A percentile compares a stretch with the other conserved stretches of the same genome.
These are phyloP conservation scores for Nematolebias whitei DNA, from an alignment of 2,113 vertebrate species.

Conservation along the genomic window DNA sequence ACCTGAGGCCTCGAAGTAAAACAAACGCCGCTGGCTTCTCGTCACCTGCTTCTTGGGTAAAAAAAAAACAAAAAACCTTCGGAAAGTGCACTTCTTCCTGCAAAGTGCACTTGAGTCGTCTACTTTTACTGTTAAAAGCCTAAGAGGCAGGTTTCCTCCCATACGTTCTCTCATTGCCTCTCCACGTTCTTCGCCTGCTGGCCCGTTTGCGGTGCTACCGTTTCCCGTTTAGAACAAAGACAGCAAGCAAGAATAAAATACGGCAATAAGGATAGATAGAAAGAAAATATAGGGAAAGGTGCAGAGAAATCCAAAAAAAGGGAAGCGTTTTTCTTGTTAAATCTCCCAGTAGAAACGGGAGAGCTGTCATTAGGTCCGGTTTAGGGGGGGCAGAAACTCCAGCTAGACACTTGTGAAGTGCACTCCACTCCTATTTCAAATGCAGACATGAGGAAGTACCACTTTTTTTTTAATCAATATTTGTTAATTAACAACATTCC, in stretches of 20 bases:
- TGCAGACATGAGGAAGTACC: slow-evolving; percentile 76
- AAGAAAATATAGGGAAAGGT: slow-evolving; percentile 26
- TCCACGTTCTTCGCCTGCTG: slow-evolving; percentile 29
- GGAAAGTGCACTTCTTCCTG: slow-evolving; percentile 65
- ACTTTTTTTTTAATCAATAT: slow-evolving; percentile 74
- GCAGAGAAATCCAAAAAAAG: slow-evolving; percentile 42
- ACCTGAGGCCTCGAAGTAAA: slow-evolving; percentile 73
- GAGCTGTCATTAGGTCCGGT: slow-evolving; percentile 71
- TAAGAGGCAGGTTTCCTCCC: slow-evolving; percentile 38
- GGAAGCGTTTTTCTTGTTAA: slow-evolving; percentile 72
- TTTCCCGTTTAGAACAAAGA: slow-evolving; percentile 45
- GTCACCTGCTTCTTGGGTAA: slow-evolving; percentile 27
- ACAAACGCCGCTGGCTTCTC: slow-evolving; percentile 33
- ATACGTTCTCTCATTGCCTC: slow-evolving; percentile 47
- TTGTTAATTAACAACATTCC: slow-evolving; percentile 80
- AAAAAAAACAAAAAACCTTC: slow-evolving; percentile 39
- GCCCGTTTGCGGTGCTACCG: slow-evolving; percentile 52
- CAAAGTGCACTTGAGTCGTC: slow-evolving; percentile 67
- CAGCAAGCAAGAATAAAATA: slow-evolving; percentile 48
- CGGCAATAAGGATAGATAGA: slow-evolving; percentile 12
- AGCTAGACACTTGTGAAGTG: slow-evolving; percentile 80
- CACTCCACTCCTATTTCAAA: slow-evolving; percentile 74
- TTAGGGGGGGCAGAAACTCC: slow-evolving; percentile 59
- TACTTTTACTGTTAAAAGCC: slow-evolving; percentile 45
- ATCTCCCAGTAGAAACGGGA: slow-evolving; percentile 78